Conservation (phyloP, 2,888 invertebrate species). For the Acleris cristana region DNA sequence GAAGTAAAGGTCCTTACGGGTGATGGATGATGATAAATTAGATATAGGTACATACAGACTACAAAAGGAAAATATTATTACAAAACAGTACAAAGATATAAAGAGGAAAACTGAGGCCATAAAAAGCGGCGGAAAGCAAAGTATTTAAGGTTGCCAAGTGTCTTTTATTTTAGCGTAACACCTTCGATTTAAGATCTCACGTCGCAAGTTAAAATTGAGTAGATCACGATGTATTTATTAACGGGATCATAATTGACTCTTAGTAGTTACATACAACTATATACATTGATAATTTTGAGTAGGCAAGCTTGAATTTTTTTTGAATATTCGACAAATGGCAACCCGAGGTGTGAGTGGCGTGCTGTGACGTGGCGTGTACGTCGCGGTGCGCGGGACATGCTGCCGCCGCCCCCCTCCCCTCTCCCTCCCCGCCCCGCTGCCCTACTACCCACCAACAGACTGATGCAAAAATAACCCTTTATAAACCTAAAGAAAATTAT, state of each 20-base stretch:
- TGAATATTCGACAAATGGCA: conserved; percentile 14
- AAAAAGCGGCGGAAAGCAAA: conserved; percentile 58
- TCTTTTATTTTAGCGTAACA: background rate
- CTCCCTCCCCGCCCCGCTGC: conserved; percentile 8
- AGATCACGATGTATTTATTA: no score
- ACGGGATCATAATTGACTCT: no score
- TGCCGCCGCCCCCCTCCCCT: conserved; percentile 10
- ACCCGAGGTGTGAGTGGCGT: conserved; percentile 33
- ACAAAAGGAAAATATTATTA: conserved; percentile 43
- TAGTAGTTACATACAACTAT: no score
- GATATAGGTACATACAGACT: conserved; percentile 32
- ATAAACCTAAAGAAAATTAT: background rate
- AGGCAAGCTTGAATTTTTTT: background rate
- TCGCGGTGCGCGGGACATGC: conserved; percentile 34
- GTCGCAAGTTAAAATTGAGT: no score
- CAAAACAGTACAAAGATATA: conserved; percentile 52
- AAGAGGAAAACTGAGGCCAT: conserved; percentile 59
- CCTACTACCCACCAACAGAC: background rate
- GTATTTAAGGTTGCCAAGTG: conserved; percentile 24
- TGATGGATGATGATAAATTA: conserved; percentile 39
- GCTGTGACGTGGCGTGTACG: conserved; percentile 30
- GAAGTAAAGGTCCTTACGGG: conserved; percentile 7
- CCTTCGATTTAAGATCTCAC: no score
- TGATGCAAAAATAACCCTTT: background rate
- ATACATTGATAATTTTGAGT: no score